Base-by-base conservation (phyloP, 1,140 invertebrate species). In the Dolichoris vasculosae region DNA sequence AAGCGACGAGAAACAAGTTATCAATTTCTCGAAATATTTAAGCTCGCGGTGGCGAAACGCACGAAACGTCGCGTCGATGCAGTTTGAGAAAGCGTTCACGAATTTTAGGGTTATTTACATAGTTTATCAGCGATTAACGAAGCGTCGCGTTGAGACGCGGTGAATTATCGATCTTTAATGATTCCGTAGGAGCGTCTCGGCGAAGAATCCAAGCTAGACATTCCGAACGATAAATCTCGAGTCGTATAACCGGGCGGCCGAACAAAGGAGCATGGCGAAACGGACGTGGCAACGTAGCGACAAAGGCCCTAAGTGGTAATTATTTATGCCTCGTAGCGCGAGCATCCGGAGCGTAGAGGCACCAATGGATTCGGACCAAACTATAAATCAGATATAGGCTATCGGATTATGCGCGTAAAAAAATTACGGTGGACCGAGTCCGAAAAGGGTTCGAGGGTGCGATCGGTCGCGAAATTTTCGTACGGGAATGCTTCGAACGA, bases 281-380 rank as follows among this genome's bases (percentile, higher is more conserved):
- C 69, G 84, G 80, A 85, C 86, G 84, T 84, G 77, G 84, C 83
- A 87, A 69, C 73, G 87, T 81, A 86, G 86, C 89, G 88, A 91
- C 90, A 91, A 91, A 90, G 87, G 55, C 80, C 46, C 90, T 90
- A 90, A 91, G 87, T 90, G 85, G 89, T 90, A 90, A 90, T 91
- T 90, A 90, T 91, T 90, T 90, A 91, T 91, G 89, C 82, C 86
- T 88, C 85, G 46, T 7, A 77, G 82, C 87, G 46, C 76, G 83
- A 46, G 69, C 67, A 30, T 13, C 26, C 40, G 55, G 86, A 55
- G 55, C 30, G 77, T 73, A 46, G 55, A 67, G 86, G 84, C 71
- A 80, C 63, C 48, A 63, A 79, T n/a, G 78, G 75, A 90, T 89
- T 90, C 89, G 84, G 88, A 89, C 87, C 64, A 85, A 86, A n/a